phyloP scores from a whole-genome alignment of 2,888 invertebrate species.

The Formica aserva region DNA sequence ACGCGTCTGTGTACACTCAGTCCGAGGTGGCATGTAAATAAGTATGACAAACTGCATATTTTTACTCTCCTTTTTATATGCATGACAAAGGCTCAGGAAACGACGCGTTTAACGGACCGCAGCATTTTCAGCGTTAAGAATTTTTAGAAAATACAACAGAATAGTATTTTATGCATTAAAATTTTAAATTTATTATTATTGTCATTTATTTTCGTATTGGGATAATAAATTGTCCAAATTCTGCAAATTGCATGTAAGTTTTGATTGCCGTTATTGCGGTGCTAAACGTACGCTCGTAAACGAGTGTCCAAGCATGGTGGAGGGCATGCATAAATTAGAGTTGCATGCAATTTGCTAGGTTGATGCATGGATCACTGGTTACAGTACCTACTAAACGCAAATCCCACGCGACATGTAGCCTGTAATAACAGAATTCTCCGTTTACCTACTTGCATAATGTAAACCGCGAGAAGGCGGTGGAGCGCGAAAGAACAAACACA shows the following conservation, averaged over 20 bases:
- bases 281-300: neutral
- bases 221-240: neutral
- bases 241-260: neutral
- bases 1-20: neutral
- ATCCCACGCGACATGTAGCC: constrained; percentile 84
- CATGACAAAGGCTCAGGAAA: neutral
- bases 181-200: neutral
- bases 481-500: neutral
- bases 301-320: neutral
- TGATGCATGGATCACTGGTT: constrained; percentile 61
- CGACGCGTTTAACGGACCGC: neutral
- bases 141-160: neutral
- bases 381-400: constrained; percentile 85
- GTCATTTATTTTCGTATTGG: neutral
- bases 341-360: constrained; percentile 12
- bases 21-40: neutral
- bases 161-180: neutral
- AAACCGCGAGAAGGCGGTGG: neutral
- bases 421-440: constrained; percentile 82
- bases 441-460: constrained; percentile 68
- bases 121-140: neutral
- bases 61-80: neutral
- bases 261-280: neutral
- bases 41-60: constrained; percentile 8
- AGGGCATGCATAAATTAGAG: constrained; percentile 25